phyloP scores from a whole-genome alignment of 2,797 vertebrate genomes.

The Acanthornis magna region DNA sequence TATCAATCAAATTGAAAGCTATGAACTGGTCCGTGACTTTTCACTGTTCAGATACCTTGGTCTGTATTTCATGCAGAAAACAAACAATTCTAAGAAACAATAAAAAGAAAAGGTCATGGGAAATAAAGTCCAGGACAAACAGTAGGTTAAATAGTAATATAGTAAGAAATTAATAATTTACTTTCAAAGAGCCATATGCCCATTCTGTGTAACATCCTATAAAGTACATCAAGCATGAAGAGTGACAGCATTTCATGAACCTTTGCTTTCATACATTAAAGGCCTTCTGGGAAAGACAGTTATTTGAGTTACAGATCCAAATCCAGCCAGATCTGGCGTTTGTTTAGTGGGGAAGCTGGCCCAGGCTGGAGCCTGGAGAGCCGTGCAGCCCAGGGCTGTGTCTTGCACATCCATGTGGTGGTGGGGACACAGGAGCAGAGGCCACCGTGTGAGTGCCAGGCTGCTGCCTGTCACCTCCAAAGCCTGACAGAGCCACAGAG shows the following conservation, averaged over 20 bases:
- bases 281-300: neutral
- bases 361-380: neutral
- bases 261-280: neutral
- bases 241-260: neutral
- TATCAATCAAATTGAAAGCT: neutral
- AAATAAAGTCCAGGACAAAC: neutral
- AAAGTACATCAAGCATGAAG: neutral
- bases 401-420: neutral
- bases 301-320: neutral
- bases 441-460: neutral
- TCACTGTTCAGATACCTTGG: neutral
- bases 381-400: neutral
- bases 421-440: neutral
- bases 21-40: neutral
- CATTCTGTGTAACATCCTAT: neutral
- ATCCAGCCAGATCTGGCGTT: neutral
- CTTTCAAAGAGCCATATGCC: neutral
- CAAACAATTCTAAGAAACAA: neutral
- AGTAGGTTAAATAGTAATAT: neutral
- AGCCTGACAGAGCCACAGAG: neutral
- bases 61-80: neutral
- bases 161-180: neutral
- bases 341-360: neutral
- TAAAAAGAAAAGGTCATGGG: neutral
- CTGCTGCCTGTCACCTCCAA: rapidly evolving